These are phyloP conservation scores for Ips typographus DNA, from an alignment of 1,140 invertebrate species.

Conservation along the genomic window DNA sequence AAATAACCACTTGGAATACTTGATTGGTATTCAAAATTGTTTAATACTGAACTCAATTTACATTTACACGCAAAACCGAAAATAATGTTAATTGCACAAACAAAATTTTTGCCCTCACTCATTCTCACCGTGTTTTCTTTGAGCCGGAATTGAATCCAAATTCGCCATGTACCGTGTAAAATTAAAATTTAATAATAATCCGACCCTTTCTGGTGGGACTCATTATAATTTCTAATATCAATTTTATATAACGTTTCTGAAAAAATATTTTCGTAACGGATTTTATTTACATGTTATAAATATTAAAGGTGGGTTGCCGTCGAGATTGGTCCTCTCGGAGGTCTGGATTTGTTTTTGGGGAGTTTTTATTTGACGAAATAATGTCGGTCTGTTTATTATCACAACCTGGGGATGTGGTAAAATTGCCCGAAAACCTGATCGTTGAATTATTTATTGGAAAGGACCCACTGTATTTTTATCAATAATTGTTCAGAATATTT, in stretches of 20 bases:
- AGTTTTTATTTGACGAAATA: background rate
- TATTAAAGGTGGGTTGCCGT: background rate
- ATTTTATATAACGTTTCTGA: conserved; percentile 4
- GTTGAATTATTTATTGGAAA: background rate
- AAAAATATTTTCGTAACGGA: conserved; percentile 1
- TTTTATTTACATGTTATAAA: conserved; percentile 7
- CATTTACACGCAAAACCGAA: no score
- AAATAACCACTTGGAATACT: no score
- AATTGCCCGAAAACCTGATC: background rate
- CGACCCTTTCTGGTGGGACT: background rate
- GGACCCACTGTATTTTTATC: no score
- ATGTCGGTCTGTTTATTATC: conserved; percentile 2
- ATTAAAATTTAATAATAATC: conserved; percentile 3
- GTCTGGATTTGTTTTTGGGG: background rate
- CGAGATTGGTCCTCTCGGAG: background rate
- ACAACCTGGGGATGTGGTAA: background rate
- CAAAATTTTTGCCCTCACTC: background rate
- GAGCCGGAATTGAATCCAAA: no score
- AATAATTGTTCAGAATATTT: no score
- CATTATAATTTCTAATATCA: conserved; percentile 5
- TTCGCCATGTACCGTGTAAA: background rate
- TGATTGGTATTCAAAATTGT: no score
- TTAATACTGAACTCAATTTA: no score
- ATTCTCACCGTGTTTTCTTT: no score
- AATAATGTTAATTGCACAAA: conserved; percentile 1